A percentile compares a stretch with the other conserved stretches of the same genome.
Conservation (phyloP, 2,888 invertebrate species). For the Chalcosyrphus nemorum region DNA sequence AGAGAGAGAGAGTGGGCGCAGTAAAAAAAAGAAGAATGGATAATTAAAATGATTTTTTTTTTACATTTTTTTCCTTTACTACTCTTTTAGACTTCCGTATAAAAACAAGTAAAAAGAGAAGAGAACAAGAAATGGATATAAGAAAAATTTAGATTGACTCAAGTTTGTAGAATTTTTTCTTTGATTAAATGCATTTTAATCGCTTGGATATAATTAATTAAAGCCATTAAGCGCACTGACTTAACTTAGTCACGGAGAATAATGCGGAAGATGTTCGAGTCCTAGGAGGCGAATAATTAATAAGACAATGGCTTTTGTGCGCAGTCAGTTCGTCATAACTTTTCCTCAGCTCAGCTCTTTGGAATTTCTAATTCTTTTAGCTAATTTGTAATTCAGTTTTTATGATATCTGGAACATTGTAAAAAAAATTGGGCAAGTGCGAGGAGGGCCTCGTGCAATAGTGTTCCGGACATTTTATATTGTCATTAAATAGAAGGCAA, state of each 20-base stretch:
- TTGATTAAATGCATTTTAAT: slow-evolving; percentile 35
- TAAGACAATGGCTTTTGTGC: neutral
- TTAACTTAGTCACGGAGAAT: neutral
- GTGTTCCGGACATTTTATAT: no score
- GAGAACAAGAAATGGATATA: neutral
- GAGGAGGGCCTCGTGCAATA: no score
- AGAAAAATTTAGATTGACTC: slow-evolving; percentile 14
- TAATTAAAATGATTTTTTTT: slow-evolving; percentile 19
- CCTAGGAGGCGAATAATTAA: neutral
- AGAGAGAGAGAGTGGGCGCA: neutral
- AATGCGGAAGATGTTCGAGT: neutral
- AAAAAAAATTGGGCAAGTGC: neutral
- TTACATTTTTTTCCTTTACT: neutral
- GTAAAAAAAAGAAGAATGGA: slow-evolving; percentile 6
- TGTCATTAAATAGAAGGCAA: no score
- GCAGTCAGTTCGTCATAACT: neutral
- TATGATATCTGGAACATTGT: no score
- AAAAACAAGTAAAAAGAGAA: neutral
- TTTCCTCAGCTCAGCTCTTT: neutral
- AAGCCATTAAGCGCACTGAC: slow-evolving; percentile 3
- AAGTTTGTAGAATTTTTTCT: slow-evolving; percentile 13
- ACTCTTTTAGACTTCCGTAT: neutral
- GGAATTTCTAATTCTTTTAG: neutral
- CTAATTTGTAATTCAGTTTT: neutral
- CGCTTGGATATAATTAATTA: slow-evolving; percentile 22